Conservation (phyloP, 2,113 vertebrate genomes). For the Tetrax tetrax region DNA sequence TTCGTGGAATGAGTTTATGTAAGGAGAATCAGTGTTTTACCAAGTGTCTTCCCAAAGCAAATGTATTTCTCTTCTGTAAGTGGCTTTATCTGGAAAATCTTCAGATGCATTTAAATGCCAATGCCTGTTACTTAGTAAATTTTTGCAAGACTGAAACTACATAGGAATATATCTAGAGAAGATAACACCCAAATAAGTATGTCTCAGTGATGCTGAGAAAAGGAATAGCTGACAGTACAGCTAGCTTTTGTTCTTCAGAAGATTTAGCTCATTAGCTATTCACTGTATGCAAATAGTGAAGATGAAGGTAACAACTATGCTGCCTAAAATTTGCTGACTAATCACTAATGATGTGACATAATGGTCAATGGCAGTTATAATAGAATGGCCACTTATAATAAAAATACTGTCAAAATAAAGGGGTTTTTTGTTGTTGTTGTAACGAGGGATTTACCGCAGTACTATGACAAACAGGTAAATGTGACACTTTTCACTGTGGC, state of each 20-base stretch:
- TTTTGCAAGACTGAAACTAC: background rate
- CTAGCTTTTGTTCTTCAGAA: background rate
- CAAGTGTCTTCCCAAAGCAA: background rate
- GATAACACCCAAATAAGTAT: background rate
- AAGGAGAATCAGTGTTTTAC: background rate
- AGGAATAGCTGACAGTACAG: background rate
- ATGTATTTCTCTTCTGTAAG: background rate
- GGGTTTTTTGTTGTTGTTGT: background rate
- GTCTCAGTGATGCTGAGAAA: background rate
- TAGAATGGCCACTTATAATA: constrained; percentile 22
- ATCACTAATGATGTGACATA: background rate
- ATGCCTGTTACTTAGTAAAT: background rate
- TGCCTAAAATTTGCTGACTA: background rate
- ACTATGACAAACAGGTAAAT: constrained; percentile 23
- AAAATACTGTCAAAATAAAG: constrained; percentile 36
- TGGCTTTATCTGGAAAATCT: background rate
- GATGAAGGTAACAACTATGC: background rate
- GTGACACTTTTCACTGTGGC: background rate
- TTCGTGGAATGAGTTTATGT: background rate
- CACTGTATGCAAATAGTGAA: background rate
- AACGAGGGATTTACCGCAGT: constrained; percentile 5
- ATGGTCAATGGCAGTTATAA: constrained; percentile 15
- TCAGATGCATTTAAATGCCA: background rate
- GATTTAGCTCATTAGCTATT: background rate
- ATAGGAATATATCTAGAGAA: background rate